Base-by-base conservation (phyloP, 1,140 invertebrate species). In the Drosophila bocqueti region DNA sequence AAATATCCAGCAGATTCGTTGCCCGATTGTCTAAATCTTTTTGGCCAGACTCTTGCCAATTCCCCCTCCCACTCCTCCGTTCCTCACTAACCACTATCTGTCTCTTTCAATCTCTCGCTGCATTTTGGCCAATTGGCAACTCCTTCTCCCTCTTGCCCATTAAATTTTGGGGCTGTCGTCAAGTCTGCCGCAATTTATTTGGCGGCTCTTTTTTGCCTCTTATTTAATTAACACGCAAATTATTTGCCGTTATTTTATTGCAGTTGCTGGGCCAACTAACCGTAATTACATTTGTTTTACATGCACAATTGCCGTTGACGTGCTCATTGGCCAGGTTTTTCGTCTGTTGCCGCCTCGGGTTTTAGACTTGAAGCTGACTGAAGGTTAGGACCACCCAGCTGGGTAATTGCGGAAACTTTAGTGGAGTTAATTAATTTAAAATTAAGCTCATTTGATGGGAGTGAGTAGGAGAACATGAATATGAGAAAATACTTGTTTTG, bases 151-250 rank as follows among this genome's bases (percentile, higher is more conserved):
- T 63, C 50, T 60, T 36, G 49, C 3, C 60, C 50, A 54, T 72
- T 76, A 36, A 45, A 49, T 72, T 79, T 55, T 26, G 68, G 36
- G 68, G 36, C 68, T 85, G 83, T 85, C 83, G 82, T 68, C 79
- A 60, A 59, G 75, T 55, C 43, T 58, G 49, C 54, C 34, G 83
- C 79, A 86, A 86, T 82, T 86, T 86, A 85, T 79, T 72, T 76
- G 40, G 50, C 67, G 72, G 63, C 72, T 79, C 72, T 80, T 64
- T 66, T 79, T 66, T 76, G 60, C 16, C 69, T 69, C 63, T 72
- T 79, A 86, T 86, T 86, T 86, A 86, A 86, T 86, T 86, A 86
- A 86, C 83, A 81, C 82, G 58, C 69, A 71, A 85, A 85, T 85
- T 81, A 81, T 66, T 74, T 55, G 47, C 58, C 49, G 42, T 80